A percentile compares a stretch with the other conserved stretches of the same genome.
Conservation (phyloP, 2,888 invertebrate species). For the Hirtodrosophila trivittata region DNA sequence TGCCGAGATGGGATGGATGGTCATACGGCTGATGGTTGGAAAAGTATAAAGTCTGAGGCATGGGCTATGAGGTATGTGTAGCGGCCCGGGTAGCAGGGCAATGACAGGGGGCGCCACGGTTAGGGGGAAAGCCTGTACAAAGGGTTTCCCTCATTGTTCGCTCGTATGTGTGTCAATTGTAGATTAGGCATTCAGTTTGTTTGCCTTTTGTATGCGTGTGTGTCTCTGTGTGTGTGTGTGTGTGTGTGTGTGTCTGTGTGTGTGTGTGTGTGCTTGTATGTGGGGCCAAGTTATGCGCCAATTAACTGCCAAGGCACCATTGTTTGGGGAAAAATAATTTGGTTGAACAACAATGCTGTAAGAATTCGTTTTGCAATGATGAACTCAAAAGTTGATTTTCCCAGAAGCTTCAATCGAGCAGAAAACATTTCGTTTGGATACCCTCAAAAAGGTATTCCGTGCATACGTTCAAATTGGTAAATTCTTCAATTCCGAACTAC, state of each 20-base stretch:
- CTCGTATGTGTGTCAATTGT: constrained; percentile 77
- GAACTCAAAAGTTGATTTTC: constrained; percentile 22
- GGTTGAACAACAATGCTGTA: constrained; percentile 39
- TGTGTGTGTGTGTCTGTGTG: constrained; percentile 9
- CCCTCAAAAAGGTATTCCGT: too few species aligned
- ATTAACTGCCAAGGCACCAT: constrained; percentile 66
- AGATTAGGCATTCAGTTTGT: constrained; percentile 73
- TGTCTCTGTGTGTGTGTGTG: constrained; percentile 8
- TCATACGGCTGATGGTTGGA: too few species aligned
- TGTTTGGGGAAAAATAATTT: constrained; percentile 56
- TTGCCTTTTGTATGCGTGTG: constrained; percentile 36
- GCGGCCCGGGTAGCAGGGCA: neutral
- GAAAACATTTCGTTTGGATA: neutral
- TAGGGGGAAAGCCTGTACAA: constrained; percentile 39
- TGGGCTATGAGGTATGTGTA: neutral
- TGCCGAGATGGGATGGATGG: constrained; percentile 10
- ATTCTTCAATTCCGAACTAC: too few species aligned
- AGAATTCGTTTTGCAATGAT: constrained; percentile 42
- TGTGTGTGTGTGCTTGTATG: constrained; percentile 16
- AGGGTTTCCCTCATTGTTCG: constrained; percentile 70
- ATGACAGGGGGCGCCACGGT: neutral
- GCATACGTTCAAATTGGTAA: too few species aligned
- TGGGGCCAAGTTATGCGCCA: constrained; percentile 68
- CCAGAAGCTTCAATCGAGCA: neutral
- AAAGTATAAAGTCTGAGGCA: too few species aligned